Base-by-base conservation (phyloP, 2,888 invertebrate genomes). In the Mesorhabditis sp. region DNA sequence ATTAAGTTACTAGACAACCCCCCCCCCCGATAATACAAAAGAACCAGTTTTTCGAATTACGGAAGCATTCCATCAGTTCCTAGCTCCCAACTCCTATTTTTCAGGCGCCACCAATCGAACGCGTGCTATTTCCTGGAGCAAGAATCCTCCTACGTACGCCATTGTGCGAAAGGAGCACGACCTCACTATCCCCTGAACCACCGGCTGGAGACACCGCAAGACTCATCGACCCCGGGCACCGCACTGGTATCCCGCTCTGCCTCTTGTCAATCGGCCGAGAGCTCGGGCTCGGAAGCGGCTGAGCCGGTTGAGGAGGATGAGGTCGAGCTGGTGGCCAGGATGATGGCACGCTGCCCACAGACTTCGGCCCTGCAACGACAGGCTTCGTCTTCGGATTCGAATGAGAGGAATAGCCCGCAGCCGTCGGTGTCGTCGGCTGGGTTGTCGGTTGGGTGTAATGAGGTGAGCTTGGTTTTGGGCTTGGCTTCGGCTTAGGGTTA, bases 61-160 rank as follows among this genome's bases (percentile, higher is more conserved):
- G 28, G 28, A 28, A 28, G 1, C 28, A 28, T 28, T 28, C 28
- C 28, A 28, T 28, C 28, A 28, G 28, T 63, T 45, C 50, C 15
- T 63, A 7, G 13, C 58, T 45, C 43, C 5, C 43, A 13, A 66
- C 43, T 1, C 15, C n/a, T 41, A 41, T 45, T 62, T 66, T 76
- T 69, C 71, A 79, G 79, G 64, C 67, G 77, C 68, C 76, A 78
- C 50, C 72, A 70, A 3, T 80, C 80, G 42, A 82, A 82, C 64
- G 79, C 79, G 2, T 72, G 72, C n/a, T 81, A 73, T 67, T 80
- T 82, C 63, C 66, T 79, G 13, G 77, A 79, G 66, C 63, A 71
- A 61, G 74, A 73, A 45, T 70, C 71, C 4, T 15, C n/a, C 3
- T 15, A 63, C 63, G 41, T n/a, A 63, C n/a, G 41, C 10, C 41